These are phyloP conservation scores for Brevimyrus niger DNA, from an alignment of 2,113 vertebrate genomes.

Conservation along the genomic window DNA sequence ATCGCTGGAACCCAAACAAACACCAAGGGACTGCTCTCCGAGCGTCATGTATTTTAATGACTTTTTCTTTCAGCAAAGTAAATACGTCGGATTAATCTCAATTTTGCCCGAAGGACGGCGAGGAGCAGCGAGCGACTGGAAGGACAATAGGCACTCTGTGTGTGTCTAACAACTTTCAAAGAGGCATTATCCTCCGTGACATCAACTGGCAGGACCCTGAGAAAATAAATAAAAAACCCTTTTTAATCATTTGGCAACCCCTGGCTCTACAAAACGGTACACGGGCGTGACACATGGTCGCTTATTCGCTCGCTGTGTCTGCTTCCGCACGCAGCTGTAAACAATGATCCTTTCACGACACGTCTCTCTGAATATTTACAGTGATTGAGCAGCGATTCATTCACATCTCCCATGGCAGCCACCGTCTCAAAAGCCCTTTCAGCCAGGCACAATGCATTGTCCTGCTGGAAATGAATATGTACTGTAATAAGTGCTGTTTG, in stretches of 20 bases:
- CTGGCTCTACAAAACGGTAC: slow-evolving; percentile 16
- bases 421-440: neutral
- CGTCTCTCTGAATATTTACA: slow-evolving; percentile 47
- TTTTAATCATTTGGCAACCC: slow-evolving; percentile 16
- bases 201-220: slow-evolving; percentile 21
- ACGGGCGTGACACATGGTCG: neutral
- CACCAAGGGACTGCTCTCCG: slow-evolving; percentile 8
- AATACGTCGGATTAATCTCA: slow-evolving; percentile 29
- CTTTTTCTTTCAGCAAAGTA: slow-evolving; percentile 21
- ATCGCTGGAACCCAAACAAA: neutral
- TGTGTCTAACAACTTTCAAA: slow-evolving; percentile 22
- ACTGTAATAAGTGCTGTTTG: neutral
- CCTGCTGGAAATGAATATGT: neutral
- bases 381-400: slow-evolving; percentile 38
- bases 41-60: slow-evolving; percentile 27
- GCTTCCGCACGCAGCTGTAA: neutral
- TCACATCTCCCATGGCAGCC: slow-evolving; percentile 31
- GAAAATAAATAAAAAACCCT: slow-evolving; percentile 15
- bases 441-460: neutral
- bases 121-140: slow-evolving; percentile 10
- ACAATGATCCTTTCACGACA: slow-evolving; percentile 20
- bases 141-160: neutral
- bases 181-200: slow-evolving; percentile 13
- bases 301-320: slow-evolving; percentile 17
- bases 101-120: slow-evolving; percentile 4